Conservation (phyloP, 1,140 invertebrate species). For the Holotrichia oblita region DNA sequence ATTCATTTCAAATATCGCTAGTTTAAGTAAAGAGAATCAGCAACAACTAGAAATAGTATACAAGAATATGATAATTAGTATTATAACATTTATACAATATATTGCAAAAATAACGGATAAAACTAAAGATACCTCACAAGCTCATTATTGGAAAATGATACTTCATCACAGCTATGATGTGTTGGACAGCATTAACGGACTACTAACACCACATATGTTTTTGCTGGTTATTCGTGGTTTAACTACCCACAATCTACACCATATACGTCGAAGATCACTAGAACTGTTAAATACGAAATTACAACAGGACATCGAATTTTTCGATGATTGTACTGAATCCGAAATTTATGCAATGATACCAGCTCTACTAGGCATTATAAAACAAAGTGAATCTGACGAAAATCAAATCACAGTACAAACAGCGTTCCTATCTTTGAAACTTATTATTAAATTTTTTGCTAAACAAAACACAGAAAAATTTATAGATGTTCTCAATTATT, state of each 20-base stretch:
- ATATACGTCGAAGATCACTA: slow-evolving; percentile 81
- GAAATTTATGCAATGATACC: slow-evolving; percentile 68
- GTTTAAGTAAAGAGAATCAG: slow-evolving; percentile 61
- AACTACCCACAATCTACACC: slow-evolving; percentile 72
- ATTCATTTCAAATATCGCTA: slow-evolving; percentile 73
- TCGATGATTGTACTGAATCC: slow-evolving; percentile 62
- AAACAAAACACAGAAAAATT: slow-evolving; percentile 71
- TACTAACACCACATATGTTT: slow-evolving; percentile 82
- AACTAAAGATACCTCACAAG: slow-evolving; percentile 64
- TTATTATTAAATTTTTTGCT: slow-evolving; percentile 77
- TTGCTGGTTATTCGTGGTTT: slow-evolving; percentile 77
- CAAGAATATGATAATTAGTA: slow-evolving; percentile 73
- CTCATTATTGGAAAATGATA: slow-evolving; percentile 84
- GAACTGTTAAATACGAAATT: slow-evolving; percentile 86
- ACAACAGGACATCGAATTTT: slow-evolving; percentile 71
- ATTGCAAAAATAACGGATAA: slow-evolving; percentile 68
- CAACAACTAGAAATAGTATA: slow-evolving; percentile 68
- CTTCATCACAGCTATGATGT: slow-evolving; percentile 80
- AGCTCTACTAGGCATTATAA: slow-evolving; percentile 68
- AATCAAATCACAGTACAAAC: slow-evolving; percentile 79
- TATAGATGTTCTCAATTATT: slow-evolving; percentile 69
- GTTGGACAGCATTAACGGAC: slow-evolving; percentile 77
- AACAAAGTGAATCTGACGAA: slow-evolving; percentile 63
- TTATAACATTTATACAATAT: slow-evolving; percentile 73
- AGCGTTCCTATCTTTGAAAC: slow-evolving; percentile 81